phyloP scores from a whole-genome alignment of 2,888 invertebrate species.

The Drosophila maculinotata region DNA sequence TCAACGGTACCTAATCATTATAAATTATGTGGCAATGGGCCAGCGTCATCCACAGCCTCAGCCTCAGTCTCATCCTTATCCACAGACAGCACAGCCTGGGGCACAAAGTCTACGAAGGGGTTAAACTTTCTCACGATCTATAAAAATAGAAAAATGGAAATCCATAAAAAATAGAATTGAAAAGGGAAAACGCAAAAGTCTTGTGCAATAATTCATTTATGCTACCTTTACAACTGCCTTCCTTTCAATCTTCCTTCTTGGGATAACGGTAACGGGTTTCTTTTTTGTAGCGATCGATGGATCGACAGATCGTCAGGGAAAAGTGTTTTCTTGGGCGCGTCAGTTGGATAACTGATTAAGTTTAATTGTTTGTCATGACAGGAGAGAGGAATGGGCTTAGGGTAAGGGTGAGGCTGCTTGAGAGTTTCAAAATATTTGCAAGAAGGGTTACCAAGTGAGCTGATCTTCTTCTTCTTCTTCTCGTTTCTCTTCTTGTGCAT shows the following conservation, averaged over 20 bases:
- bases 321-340: constrained; percentile 62
- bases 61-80: constrained; percentile 8
- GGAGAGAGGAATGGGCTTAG: constrained; percentile 11
- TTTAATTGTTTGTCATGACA: constrained; percentile 60
- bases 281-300: constrained; percentile 34
- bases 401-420: constrained; percentile 26
- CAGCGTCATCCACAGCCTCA: constrained; percentile 40
- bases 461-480: constrained; percentile 1
- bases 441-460: constrained; percentile 41
- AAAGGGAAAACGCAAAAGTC: constrained; percentile 59
- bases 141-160: constrained; percentile 62
- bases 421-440: constrained; percentile 58
- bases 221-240: constrained; percentile 15
- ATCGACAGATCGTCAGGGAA: constrained; percentile 47
- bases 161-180: constrained; percentile 50
- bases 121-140: constrained; percentile 80
- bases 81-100: constrained; percentile 4
- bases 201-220: constrained; percentile 54
- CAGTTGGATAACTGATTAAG: constrained; percentile 64
- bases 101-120: constrained; percentile 57
- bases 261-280: constrained; percentile 54
- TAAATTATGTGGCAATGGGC: constrained; percentile 77
- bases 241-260: constrained; percentile 12
- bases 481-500: too few species aligned
- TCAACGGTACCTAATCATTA: constrained; percentile 74